These are phyloP conservation scores for Pandemis cinnamomeana DNA, from an alignment of 2,888 invertebrate genomes.

Conservation along the genomic window DNA sequence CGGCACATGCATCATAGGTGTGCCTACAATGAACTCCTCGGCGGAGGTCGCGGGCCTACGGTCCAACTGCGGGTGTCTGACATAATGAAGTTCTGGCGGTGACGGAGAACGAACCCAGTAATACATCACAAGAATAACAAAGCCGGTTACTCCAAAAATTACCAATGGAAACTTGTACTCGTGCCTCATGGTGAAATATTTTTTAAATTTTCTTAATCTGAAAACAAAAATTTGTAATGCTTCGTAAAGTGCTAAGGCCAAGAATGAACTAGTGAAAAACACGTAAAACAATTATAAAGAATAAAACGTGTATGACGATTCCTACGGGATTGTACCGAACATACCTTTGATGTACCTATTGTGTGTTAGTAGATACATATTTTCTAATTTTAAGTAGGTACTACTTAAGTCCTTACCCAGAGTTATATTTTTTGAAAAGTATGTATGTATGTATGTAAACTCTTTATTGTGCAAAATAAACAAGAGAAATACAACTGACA, in stretches of 20 bases:
- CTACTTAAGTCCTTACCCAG: no score
- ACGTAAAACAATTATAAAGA: no score
- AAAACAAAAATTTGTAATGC: conserved; percentile 45
- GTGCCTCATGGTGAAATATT: conserved; percentile 57
- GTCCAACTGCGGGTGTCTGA: background rate
- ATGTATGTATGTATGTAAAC: no score
- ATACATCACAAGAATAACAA: conserved; percentile 56
- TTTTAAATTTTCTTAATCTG: conserved; percentile 61
- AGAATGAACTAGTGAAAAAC: background rate
- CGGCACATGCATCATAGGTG: conserved; percentile 60
- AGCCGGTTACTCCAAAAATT: conserved; percentile 49
- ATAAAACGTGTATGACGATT: no score
- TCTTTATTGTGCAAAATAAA: no score
- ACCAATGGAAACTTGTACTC: conserved; percentile 54
- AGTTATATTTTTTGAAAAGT: no score
- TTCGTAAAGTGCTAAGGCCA: background rate
- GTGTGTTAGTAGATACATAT: no score
- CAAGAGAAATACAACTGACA: no score
- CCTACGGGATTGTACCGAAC: no score
- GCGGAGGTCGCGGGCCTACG: conserved; percentile 26
- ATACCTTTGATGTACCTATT: no score
- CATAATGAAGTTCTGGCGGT: conserved; percentile 19
- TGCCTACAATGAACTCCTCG: conserved; percentile 42
- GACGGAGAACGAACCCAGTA: conserved; percentile 54
- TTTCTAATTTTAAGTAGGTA: no score